phyloP scores from a whole-genome alignment of 1,140 invertebrate genomes.

The Trachelipus rathkii region DNA sequence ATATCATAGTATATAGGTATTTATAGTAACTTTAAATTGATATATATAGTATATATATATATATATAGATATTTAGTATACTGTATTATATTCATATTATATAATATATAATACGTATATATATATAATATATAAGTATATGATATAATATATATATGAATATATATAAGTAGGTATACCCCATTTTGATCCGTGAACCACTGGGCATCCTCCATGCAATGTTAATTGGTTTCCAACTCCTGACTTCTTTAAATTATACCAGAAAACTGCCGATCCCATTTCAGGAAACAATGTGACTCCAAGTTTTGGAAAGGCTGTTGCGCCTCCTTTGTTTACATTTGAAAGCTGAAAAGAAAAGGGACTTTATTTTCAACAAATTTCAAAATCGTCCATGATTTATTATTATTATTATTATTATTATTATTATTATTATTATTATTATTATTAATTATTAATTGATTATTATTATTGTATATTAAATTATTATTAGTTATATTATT shows the following conservation, averaged over 20 bases:
- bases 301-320: constrained; percentile 52
- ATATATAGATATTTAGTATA: too few relatives aligned
- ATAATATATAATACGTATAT: too few relatives aligned
- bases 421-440: neutral
- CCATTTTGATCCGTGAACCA: constrained; percentile 26
- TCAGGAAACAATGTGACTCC: constrained; percentile 50
- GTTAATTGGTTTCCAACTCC: neutral
- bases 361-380: too few relatives aligned
- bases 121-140: too few relatives aligned
- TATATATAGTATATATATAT: too few relatives aligned
- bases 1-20: too few relatives aligned
- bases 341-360: constrained; percentile 47
- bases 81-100: too few relatives aligned
- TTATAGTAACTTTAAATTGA: too few relatives aligned
- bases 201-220: constrained; percentile 21
- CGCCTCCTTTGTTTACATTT: constrained; percentile 52
- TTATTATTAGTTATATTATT: too few relatives aligned
- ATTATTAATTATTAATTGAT: neutral
- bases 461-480: too few relatives aligned
- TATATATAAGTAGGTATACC: neutral
- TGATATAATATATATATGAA: too few relatives aligned
- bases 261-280: constrained; percentile 53
- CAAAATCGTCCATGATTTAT: neutral
- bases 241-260: constrained; percentile 53
- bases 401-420: neutral